phyloP scores from a whole-genome alignment of 2,888 invertebrate species.

The Pandemis corylana region DNA sequence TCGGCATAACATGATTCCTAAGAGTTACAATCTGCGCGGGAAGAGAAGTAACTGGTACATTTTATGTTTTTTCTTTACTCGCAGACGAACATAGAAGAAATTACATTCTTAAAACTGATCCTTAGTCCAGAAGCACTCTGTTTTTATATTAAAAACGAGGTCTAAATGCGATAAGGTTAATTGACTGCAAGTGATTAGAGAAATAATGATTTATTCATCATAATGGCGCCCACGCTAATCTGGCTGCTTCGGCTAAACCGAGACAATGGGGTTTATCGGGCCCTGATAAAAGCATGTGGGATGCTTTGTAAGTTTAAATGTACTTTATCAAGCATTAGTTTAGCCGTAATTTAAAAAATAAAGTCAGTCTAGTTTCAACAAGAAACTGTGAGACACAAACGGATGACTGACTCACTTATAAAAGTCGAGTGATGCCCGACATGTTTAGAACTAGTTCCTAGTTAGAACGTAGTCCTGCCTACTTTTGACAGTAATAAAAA shows the following conservation, averaged over 20 bases:
- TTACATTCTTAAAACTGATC: constrained; percentile 17
- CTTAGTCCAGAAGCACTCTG: constrained; percentile 25
- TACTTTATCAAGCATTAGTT: neutral
- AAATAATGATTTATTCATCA: constrained; percentile 62
- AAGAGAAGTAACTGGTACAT: too few relatives aligned
- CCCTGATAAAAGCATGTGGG: constrained; percentile 52
- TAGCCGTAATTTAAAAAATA: neutral
- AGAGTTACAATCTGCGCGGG: too few relatives aligned
- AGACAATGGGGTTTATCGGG: constrained; percentile 68
- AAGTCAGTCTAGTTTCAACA: too few relatives aligned
- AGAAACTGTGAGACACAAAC: too few relatives aligned
- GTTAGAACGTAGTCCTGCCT: too few relatives aligned
- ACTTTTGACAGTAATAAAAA: too few relatives aligned
- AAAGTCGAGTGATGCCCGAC: too few relatives aligned
- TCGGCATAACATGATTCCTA: too few relatives aligned
- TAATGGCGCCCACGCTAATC: constrained; percentile 50
- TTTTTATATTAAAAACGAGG: constrained; percentile 27
- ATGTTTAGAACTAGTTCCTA: too few relatives aligned
- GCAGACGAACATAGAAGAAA: neutral
- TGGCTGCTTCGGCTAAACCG: constrained; percentile 45
- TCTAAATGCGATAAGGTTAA: constrained; percentile 41
- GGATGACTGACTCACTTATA: too few relatives aligned
- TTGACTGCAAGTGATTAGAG: constrained; percentile 50
- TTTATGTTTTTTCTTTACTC: too few relatives aligned
- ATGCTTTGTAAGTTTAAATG: constrained; percentile 31